A percentile compares a stretch with the other conserved stretches of the same genome.
These are phyloP conservation scores for Carcinoscorpius rotundicauda DNA, from an alignment of 1,140 invertebrate genomes.

Conservation along the genomic window DNA sequence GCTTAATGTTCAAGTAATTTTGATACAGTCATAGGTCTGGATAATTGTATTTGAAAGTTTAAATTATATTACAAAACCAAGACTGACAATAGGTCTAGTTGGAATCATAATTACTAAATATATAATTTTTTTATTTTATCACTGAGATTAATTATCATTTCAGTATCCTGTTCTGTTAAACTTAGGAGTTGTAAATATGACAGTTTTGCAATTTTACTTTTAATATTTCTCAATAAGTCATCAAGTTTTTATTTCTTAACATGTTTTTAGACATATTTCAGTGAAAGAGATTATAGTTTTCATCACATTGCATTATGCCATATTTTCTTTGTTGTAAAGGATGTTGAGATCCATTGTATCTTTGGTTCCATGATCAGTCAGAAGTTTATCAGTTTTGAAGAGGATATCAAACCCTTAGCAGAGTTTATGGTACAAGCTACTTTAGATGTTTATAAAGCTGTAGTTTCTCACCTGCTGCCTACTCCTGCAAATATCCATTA, in stretches of 20 bases:
- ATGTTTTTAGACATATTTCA: slow-evolving; percentile 5
- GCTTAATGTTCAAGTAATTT: no score
- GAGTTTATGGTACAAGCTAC: slow-evolving; percentile 49
- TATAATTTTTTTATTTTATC: no score
- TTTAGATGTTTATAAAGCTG: slow-evolving; percentile 57
- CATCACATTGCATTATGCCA: slow-evolving; percentile 3
- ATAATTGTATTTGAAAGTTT: no score
- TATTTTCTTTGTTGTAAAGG: slow-evolving; percentile 27
- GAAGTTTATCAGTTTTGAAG: slow-evolving; percentile 59
- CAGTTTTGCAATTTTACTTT: no score
- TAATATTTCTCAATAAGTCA: no score
- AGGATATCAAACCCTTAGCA: slow-evolving; percentile 53
- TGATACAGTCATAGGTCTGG: no score
- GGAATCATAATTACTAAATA: no score
- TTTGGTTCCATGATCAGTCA: slow-evolving; percentile 69
- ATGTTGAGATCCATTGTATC: slow-evolving; percentile 60
- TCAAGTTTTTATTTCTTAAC: slow-evolving; percentile 1
- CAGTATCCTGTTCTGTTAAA: no score
- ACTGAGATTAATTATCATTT: no score
- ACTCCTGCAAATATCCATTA: slow-evolving; percentile 81
- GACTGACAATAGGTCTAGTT: no score
- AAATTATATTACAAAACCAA: no score
- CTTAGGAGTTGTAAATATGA: no score
- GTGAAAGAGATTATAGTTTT: not conserved
- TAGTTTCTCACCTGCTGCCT: slow-evolving; percentile 57